Conservation (phyloP, 2,113 vertebrate genomes). For the Propithecus coquereli region DNA sequence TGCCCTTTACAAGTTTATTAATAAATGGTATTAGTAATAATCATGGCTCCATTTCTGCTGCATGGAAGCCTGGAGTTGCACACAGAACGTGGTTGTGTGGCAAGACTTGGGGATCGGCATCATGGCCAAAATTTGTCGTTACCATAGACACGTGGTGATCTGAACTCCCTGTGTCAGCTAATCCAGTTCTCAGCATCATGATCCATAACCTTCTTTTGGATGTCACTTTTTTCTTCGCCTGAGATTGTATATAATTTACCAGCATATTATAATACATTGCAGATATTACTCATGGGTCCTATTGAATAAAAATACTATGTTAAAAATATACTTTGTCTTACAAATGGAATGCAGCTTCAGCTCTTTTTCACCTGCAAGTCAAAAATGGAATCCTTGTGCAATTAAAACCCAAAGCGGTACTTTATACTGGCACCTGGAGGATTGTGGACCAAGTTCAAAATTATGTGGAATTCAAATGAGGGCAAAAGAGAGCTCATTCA, state of each 20-base stretch:
- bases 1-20: neutral
- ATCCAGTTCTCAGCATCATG: neutral
- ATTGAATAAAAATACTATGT: slow-evolving; percentile 54
- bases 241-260: slow-evolving; percentile 27
- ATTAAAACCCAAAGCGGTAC: slow-evolving; percentile 14
- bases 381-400: slow-evolving; percentile 51
- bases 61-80: neutral
- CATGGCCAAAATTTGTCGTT: neutral
- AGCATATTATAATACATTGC: slow-evolving; percentile 18
- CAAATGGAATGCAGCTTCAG: slow-evolving; percentile 59
- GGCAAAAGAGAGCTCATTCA: neutral
- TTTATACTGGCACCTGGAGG: slow-evolving; percentile 59
- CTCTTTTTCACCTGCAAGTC: slow-evolving; percentile 54
- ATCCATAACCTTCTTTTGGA: neutral
- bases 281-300: slow-evolving; percentile 46
- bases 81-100: neutral
- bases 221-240: neutral
- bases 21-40: neutral
- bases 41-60: neutral
- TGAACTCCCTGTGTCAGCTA: neutral
- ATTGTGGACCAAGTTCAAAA: slow-evolving; percentile 54
- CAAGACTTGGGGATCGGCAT: neutral
- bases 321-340: slow-evolving; percentile 60
- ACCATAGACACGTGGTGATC: neutral
- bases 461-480: slow-evolving; percentile 66